Base-by-base conservation (phyloP, 1,140 invertebrate species). In the Pemphigus obesinymphae region DNA sequence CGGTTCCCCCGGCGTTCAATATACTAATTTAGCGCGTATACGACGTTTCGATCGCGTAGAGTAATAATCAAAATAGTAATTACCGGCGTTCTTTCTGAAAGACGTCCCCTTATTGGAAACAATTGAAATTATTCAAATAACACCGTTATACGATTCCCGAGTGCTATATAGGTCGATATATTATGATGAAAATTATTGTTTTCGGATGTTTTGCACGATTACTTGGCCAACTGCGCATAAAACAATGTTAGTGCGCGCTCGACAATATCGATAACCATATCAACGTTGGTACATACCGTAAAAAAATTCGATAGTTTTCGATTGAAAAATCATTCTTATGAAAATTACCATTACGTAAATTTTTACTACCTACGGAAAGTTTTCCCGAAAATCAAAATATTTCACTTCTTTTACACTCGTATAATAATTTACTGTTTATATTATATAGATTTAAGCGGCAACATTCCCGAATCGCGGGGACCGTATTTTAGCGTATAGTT, bases 31-130 rank as follows among this genome's bases (percentile, higher is more conserved):
- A 45, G 70, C 70, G 7, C 10, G 15, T 72, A n/a, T 29, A 50
- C 70, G 70, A 73, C 70, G 43, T 31, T 50, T 11, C 26, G 45
- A 50, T 50, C 26, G 17, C 29, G 17, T 3, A 23, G 34, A 2
- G 17, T 40, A 58, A 78, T 78, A 78, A 78, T 58, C 58, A 78
- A 78, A 55, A 40, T 78, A 78, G 58, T 78, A 58, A 78, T 76
- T 76, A n/a, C 37, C 11, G 26, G 20, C 13, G 13, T 5, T 78
- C 20, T 34, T 20, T 53, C 17, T n/a, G 11, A 15, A 40, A 23
- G 17, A 37, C 7, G 6, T n/a, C n/a, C n/a, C n/a, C n/a, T n/a
- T 1, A 37, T 50, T 75, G 17, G 10, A 15, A 75, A 75, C 72
- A 78, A 40, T 78, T 58, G 73, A 58, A 17, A 43, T n/a, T n/a